Evolutionary conservation across 2,888 invertebrate genomes (phyloP), one percentile per base, ranked within the genome.

Genomic region (Pachymerium ferrugineum): DNA sequence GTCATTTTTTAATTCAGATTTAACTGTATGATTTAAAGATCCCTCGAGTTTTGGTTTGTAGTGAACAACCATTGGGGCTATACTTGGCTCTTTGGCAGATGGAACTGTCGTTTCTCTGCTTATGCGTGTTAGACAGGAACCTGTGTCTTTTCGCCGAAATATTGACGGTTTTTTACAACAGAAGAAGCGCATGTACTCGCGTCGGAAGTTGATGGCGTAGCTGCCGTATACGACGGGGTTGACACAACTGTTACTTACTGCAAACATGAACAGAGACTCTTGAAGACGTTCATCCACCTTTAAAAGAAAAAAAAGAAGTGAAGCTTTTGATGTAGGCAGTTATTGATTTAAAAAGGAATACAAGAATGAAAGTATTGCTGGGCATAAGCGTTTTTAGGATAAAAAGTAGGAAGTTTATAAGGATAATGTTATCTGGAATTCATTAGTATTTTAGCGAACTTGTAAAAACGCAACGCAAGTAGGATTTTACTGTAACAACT

Each of bases 191-290:
- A 25, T 29, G 42, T 62, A 76, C 28, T 76, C 76, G 14, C 74
- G 12, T n/a, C 73, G 67, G 28, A 75, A 47, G 47, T 88, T 87
- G 76, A 89, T 84, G 12, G 88, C 87, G 79, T 88, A 90, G 72
- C 89, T 88, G 0, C 91, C 91, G 79, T 91, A 91, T 16, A 92
- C 90, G 67, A 91, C 82, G 0, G 92, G 91, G 80, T 92, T 89
- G 85, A 91, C 89, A 82, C 91, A 91, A 35, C 90, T 90, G 81
- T 91, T 91, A 70, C 90, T 89, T 0, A 91, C 90, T 0, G 90
- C 91, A 87, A 91, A 91, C 80, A 91, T 86, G 82, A 91, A 91
- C 78, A 91, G 86, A 16, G 87, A 85, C 78, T 90, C 89, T 79
- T 90, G 90, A 3, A 90, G 81, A 78, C 86, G 85, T 4, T 84